Base-by-base conservation (phyloP, 2,113 vertebrate species). In the Semicossyphus pulcher region DNA sequence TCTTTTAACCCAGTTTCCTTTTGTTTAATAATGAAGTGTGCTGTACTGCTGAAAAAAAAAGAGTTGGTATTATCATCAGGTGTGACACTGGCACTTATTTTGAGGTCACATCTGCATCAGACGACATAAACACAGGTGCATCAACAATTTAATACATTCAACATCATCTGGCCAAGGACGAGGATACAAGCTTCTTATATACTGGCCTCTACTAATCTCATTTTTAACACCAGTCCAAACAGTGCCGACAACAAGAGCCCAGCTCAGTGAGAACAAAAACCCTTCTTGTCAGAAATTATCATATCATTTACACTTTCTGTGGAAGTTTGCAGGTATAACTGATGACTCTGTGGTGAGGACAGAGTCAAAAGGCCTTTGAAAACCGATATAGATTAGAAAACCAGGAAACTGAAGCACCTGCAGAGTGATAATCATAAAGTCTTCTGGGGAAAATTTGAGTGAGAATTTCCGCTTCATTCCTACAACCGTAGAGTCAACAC, bases 1-100 rank as follows among this genome's bases (percentile, higher is more conserved):
- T 89, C 72, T 86, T 66, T 37, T 4, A 61, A 51, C 26, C 52
- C 29, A 54, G 63, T 85, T 89, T 87, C 88, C 79, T 76, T 78
- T 73, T 41, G 18, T 28, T 59, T 21, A 81, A 81, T 78, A 87
- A 41, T 70, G 62, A 83, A 62, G 57, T 41, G 5, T 1, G 3
- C 16, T 41, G 20, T 71, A 7, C 48, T 45, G 52, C 26, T 31
- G 28, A 32, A 15, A 66, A 66, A 77, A 89, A 89, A 6, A 16
- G 3, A 4, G 68, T 79, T 9, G 42, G 9, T 45, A 34, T 61
- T 54, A 56, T 53, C 11, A 45, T 69, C 52, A 61, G 51, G 58
- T 71, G 66, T 44, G n/a, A 45, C 39, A 20, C 8, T 25, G 42
- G 54, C 15, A 5, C 29, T n/a, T 4, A n/a, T 16, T 4, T 31